Base-by-base conservation (phyloP, 2,113 vertebrate species). In the Chrysochloris asiatica region DNA sequence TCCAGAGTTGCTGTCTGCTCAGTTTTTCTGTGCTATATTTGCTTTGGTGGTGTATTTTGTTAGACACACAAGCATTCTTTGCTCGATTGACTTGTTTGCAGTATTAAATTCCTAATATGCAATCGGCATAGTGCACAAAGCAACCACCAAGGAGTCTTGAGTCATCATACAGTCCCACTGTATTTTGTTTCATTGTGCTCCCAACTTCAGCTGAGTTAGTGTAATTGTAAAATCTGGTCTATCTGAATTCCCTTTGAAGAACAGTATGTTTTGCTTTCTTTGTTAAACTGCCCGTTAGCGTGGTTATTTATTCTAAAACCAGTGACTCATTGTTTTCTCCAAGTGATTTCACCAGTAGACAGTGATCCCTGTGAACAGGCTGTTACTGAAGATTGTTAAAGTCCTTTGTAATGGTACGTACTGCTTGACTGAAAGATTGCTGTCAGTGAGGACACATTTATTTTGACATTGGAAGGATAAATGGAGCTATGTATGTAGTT, bases 331-430 rank as follows among this genome's bases (percentile, higher is more conserved):
- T 41, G 91, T 86, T 85, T 75, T 88, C 83, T 86, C 56, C 17
- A 59, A 43, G 76, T 79, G 82, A 85, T 85, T 82, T 73, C 73
- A 79, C 47, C 52, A 14, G 69, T 41, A 69, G 48, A 82, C 63
- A 75, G 28, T 61, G 19, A 61, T 17, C 80, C 50, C 54, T 76
- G 1, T 61, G 87, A 81, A 38, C 89, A 92, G 72, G 81, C 88
- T 82, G 89, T 71, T 71, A 45, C n/a, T 61, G 24, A 6, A 88
- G 91, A 88, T 95, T 92, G 85, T 88, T 83, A 50, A 67, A 90
- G 11, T 84, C 48, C 72, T 93, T 86, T 88, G 80, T 90, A 79
- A 61, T 7, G 0, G 65, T 50, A 26, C n/a, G 47, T 86, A 81
- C 77, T 83, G 41, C 38, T 87, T 73, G 65, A 71, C 65, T 33